Evolutionary conservation across 2,888 invertebrate genomes (phyloP).

Genomic region (Polymixis lichenea): DNA sequence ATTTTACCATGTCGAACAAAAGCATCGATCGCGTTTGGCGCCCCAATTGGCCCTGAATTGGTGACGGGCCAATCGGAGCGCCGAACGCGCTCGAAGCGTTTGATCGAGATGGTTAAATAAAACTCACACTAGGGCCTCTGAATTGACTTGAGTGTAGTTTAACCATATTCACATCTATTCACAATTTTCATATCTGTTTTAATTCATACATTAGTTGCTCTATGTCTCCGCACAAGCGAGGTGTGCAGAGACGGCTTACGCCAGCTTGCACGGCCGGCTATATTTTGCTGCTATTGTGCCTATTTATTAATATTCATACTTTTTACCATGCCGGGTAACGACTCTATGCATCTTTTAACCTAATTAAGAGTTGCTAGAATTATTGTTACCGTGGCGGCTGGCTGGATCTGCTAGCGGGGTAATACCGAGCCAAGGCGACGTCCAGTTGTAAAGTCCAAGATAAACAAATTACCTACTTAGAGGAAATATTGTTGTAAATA

Average conservation of each 20-base stretch:
- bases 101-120: too few relatives aligned
- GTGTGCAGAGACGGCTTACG: slow-evolving; percentile 48
- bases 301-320: slow-evolving; percentile 56
- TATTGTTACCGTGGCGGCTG: not conserved
- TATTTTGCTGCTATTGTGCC: slow-evolving; percentile 47
- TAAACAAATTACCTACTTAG: not conserved
- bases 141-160: not conserved
- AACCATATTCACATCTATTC: not conserved
- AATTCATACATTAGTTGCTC: slow-evolving; percentile 34
- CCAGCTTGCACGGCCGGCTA: slow-evolving; percentile 59
- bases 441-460: not conserved
- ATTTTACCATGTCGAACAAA: too few relatives aligned
- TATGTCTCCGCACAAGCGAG: slow-evolving; percentile 35
- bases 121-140: too few relatives aligned
- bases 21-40: too few relatives aligned
- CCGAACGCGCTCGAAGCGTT: too few relatives aligned
- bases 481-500: too few relatives aligned
- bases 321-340: slow-evolving; percentile 33
- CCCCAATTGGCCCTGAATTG: too few relatives aligned
- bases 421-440: not conserved
- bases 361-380: slow-evolving; percentile 12
- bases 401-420: not conserved
- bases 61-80: too few relatives aligned
- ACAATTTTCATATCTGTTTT: slow-evolving; percentile 19
- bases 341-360: slow-evolving; percentile 30